Evolutionary conservation across 2,888 invertebrate genomes (phyloP).

Genomic region (Cryptocephalus primarius): DNA sequence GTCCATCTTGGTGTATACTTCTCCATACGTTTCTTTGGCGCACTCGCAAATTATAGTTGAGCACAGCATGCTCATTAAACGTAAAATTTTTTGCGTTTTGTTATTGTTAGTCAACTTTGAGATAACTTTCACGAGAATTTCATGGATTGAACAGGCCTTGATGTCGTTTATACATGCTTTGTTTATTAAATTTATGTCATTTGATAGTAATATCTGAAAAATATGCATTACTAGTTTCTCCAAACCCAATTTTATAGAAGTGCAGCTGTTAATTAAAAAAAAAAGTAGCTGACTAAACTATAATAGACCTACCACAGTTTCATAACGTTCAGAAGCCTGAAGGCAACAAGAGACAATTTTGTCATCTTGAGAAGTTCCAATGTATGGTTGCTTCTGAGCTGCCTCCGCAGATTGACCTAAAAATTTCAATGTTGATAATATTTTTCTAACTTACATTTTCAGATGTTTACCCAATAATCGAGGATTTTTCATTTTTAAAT

Average conservation of each 20-base stretch:
- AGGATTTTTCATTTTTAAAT: constrained; percentile 14
- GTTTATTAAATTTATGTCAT: constrained; percentile 48
- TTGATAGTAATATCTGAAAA: constrained; percentile 45
- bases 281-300: no score
- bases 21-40: constrained; percentile 47
- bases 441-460: not conserved
- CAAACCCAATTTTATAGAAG: constrained; percentile 2
- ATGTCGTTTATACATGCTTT: constrained; percentile 44
- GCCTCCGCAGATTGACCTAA: constrained; percentile 47
- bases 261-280: not conserved
- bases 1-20: constrained; percentile 43
- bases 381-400: constrained; percentile 43
- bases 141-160: constrained; percentile 21
- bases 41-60: constrained; percentile 39
- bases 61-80: constrained; percentile 21
- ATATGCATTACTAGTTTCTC: no score
- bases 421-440: no score
- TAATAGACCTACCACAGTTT: constrained; percentile 39
- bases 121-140: constrained; percentile 20
- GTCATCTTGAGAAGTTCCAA: constrained; percentile 46
- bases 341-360: constrained; percentile 48
- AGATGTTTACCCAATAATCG: constrained; percentile 18
- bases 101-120: constrained; percentile 9
- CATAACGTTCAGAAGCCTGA: constrained; percentile 42
- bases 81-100: constrained; percentile 19